These are phyloP conservation scores for Euschistus heros DNA, from an alignment of 1,140 invertebrate species.

Conservation along the genomic window DNA sequence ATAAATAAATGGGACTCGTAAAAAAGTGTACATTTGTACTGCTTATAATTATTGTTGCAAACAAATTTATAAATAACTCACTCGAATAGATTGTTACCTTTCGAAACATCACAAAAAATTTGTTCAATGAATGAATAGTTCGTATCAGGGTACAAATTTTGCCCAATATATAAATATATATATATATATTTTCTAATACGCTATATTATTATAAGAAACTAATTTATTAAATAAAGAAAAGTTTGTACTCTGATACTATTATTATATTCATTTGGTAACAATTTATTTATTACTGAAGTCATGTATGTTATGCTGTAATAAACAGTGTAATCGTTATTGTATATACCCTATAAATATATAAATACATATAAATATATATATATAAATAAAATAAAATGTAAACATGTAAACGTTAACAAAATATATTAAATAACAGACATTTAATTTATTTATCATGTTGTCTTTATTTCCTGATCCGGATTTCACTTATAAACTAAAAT, in stretches of 20 bases:
- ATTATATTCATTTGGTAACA: constrained; percentile 16
- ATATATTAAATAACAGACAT: constrained; percentile 26
- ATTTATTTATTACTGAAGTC: constrained; percentile 16
- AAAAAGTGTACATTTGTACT: constrained; percentile 5
- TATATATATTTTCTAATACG: constrained; percentile 11
- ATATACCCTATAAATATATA: constrained; percentile 25
- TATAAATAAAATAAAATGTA: constrained; percentile 24
- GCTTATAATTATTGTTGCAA: constrained; percentile 5
- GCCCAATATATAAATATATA: constrained; percentile 15
- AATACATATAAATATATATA: constrained; percentile 22
- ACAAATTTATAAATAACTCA: constrained; percentile 6
- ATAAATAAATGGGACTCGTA: not conserved
- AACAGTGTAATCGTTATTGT: constrained; percentile 25
- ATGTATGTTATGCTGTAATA: constrained; percentile 23
- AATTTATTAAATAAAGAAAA: constrained; percentile 12
- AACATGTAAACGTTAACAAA: constrained; percentile 25
- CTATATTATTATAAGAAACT: constrained; percentile 8
- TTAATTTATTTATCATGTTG: constrained; percentile 22
- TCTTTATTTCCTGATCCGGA: not conserved
- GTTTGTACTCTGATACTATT: not conserved
- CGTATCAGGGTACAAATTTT: constrained; percentile 3
- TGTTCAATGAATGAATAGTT: constrained; percentile 5
- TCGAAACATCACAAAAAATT: constrained; percentile 11
- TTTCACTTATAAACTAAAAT: not conserved
- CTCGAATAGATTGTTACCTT: not conserved